Evolutionary conservation across 2,113 vertebrate genomes (phyloP).

Genomic region (Pteronura brasiliensis): DNA sequence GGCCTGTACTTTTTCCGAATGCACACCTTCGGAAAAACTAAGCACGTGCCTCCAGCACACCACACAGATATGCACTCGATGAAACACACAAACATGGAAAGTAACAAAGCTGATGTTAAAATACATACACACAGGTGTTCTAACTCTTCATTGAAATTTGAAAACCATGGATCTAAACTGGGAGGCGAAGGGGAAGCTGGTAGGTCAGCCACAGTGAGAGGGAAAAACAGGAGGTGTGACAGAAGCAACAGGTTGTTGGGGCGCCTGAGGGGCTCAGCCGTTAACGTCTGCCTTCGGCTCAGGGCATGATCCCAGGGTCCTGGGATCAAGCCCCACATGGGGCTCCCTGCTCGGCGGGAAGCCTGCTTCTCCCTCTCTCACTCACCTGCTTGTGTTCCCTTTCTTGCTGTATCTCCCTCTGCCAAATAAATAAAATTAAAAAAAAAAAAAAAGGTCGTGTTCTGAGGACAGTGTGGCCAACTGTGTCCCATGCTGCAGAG

Average conservation of each 20-base stretch:
- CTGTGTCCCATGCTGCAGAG: neutral
- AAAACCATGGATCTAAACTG: neutral
- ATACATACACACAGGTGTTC: neutral
- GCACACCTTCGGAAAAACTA: constrained; percentile 15
- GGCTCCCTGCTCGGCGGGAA: too few relatives aligned
- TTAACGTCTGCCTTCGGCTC: too few relatives aligned
- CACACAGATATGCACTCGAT: neutral
- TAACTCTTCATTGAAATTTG: neutral
- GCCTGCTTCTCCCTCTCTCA: too few relatives aligned
- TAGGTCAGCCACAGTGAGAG: neutral
- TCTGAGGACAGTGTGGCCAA: neutral
- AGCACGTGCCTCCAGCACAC: neutral
- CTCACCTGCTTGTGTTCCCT: too few relatives aligned
- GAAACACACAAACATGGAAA: neutral
- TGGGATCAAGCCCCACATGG: too few relatives aligned
- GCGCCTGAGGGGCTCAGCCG: too few relatives aligned
- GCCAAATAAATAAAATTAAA: too few relatives aligned
- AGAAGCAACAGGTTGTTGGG: neutral
- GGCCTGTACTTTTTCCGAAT: neutral
- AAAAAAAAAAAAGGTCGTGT: neutral
- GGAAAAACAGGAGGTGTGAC: neutral
- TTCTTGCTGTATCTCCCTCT: too few relatives aligned
- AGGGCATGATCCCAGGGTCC: too few relatives aligned
- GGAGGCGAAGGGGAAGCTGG: neutral
- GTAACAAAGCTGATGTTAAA: neutral